Conservation (phyloP, 2,113 vertebrate genomes). For the Cebus imitator region DNA sequence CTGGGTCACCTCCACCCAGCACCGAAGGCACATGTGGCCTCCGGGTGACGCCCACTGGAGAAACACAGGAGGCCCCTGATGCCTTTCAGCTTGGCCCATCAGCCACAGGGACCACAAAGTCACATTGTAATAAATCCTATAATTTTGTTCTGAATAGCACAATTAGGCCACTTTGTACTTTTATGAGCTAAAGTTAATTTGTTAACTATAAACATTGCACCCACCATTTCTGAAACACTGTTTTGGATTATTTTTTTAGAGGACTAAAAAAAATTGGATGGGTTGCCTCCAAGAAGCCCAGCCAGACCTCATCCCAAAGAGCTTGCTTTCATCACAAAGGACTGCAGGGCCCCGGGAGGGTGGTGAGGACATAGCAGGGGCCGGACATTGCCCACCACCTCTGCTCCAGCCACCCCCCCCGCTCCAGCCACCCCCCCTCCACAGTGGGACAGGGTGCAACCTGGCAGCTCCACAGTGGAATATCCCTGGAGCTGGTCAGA, state of each 20-base stretch:
- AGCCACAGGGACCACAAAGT: neutral
- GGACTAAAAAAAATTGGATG: neutral
- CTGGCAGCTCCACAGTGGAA: too few relatives aligned
- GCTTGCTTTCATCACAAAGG: neutral
- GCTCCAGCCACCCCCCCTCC: accelerated
- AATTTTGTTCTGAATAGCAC: neutral
- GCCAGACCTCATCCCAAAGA: neutral
- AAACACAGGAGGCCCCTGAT: neutral
- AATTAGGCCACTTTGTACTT: neutral
- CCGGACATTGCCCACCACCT: accelerated
- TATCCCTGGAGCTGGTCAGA: neutral
- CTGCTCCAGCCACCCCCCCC: accelerated
- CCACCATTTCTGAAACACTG: neutral
- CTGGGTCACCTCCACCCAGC: neutral
- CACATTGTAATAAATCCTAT: neutral
- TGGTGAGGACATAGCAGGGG: accelerated
- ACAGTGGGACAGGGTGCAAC: accelerated
- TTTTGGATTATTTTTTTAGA: neutral
- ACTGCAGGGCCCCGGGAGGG: too few relatives aligned
- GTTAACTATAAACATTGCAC: neutral
- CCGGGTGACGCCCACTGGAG: accelerated
- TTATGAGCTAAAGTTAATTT: neutral
- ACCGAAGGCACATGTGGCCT: accelerated
- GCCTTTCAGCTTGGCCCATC: neutral
- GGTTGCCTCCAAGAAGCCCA: neutral